Base-by-base conservation (phyloP, 2,113 vertebrate genomes). In the Brachyhypopomus occidentalis region DNA sequence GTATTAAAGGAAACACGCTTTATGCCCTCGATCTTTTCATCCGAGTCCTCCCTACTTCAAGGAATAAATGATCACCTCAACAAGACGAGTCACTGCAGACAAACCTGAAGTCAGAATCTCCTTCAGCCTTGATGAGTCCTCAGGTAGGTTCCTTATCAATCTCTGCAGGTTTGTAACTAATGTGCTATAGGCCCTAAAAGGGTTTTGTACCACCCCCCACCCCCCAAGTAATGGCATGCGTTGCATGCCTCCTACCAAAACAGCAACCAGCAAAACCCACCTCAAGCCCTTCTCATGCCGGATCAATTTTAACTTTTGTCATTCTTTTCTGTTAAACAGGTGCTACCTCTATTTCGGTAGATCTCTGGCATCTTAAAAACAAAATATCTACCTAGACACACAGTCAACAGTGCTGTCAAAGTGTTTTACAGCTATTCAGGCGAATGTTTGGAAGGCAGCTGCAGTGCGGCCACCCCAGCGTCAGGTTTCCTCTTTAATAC, bases 1-100 rank as follows among this genome's bases (percentile, higher is more conserved):
- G 45, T 64, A 75, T 67, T 78, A 72, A 14, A 0, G 52, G 64
- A 64, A 72, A 77, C 76, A 67, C 1, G 25, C 25, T 64, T 59
- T 82, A 30, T 70, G 34, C 66, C 16, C 23, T 75, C 19, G 7
- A 45, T 60, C 20, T 20, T 48, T 62, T 22, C 62, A 48, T 72
- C 36, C 36, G n/a, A 14, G 2, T 52, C 58, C 19, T 74, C 64
- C 67, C 16, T 77, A 62, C 36, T 34, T 63, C 67, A 94, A 94
- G 92, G 96, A 92, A 96, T 97, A 96, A 96, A 99, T 99, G 97
- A 97, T 99, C 95, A 97, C 95, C 93, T 96, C 97, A 90, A 90
- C 96, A 89, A 96, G 96, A 93, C 88, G 92, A 92, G 92, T 98
- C 91, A 95, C 96, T 92, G 95, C 96, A 82, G 97, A 98, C 91